phyloP scores from a whole-genome alignment of 37 sponge, comb jelly and placozoan genomes.

The Aphrocallistes beatrix region DNA sequence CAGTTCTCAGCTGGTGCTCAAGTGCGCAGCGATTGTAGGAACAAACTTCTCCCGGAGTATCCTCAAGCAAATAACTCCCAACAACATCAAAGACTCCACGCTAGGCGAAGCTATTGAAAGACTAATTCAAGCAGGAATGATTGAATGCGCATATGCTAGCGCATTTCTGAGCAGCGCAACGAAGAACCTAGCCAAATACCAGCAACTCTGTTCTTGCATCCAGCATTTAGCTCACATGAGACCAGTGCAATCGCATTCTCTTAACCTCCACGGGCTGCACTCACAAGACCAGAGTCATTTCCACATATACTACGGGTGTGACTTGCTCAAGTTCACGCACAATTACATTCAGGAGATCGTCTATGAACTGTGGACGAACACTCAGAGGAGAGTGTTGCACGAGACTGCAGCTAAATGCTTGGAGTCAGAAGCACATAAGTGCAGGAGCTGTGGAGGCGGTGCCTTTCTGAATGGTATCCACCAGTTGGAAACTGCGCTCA shows the following conservation, averaged over 20 bases:
- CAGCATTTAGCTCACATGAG: background rate
- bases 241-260: background rate
- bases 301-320: slow-evolving; percentile 31
- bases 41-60: slow-evolving; percentile 41
- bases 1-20: slow-evolving; percentile 67
- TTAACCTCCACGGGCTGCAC: background rate
- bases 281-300: slow-evolving; percentile 19
- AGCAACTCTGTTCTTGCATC: slow-evolving; percentile 15
- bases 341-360: slow-evolving; percentile 68
- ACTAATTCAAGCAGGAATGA: slow-evolving; percentile 42
- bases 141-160: slow-evolving; percentile 56
- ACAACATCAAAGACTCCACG: background rate
- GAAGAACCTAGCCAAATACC: background rate
- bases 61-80: slow-evolving; percentile 48
- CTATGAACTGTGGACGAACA: slow-evolving; percentile 54
- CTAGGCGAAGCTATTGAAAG: slow-evolving; percentile 28
- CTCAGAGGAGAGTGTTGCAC: slow-evolving; percentile 59
- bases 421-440: slow-evolving; percentile 72
- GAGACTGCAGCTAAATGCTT: slow-evolving; percentile 57
- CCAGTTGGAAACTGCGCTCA: background rate
- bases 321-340: slow-evolving; percentile 65
- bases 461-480: slow-evolving; percentile 30
- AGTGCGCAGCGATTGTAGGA: slow-evolving; percentile 75
- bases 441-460: slow-evolving; percentile 73
- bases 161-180: slow-evolving; percentile 17